Base-by-base conservation (phyloP, 2,888 invertebrate genomes). In the Erebia aethiops region DNA sequence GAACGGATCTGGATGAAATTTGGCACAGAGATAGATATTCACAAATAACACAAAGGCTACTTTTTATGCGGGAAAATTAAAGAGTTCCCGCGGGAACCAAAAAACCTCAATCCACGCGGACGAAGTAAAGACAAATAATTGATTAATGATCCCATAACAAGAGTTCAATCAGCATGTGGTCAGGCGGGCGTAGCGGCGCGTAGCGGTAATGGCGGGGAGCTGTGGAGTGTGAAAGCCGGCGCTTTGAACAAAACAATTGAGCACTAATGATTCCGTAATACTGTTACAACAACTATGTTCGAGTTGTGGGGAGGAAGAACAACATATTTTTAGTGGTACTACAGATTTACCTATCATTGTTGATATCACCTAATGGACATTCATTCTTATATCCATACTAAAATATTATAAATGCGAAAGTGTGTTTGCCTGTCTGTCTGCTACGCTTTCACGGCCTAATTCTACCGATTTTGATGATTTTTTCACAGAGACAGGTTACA, bases 111-210 rank as follows among this genome's bases (percentile, higher is more conserved):
- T 26, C 26, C 2, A 26, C 26, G 26, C 0, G 4, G 4, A 26
- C 26, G 26, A 26, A 1, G 26, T 26, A 60, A 16, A 67, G 51
- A 26, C 58, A 51, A 60, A 26, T 72, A 49, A 67, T 69, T 73
- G 74, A 70, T 84, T 83, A 87, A 87, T 84, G 83, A 80, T 78
- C 72, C 73, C 78, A 85, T 84, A 85, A 91, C 91, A 92, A 92
- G 86, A 78, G 87, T 84, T 86, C 86, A 91, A 91, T 92, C 89
- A 92, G 82, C 79, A 84, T 89, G 91, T 82, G 91, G 91, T 90
- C 86, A 84, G 85, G 75, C 77, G 80, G 78, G 75, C 73, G 76
- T 71, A 69, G 71, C 74, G 61, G 72, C 76, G 67, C 49, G 66
- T 66, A 67, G 21, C 43, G 67, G 76, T 75, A 75, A 79, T 82